These are phyloP conservation scores for Exaiptasia diaphana DNA, from an alignment of 64 coral and sea anemone genomes.

Conservation along the genomic window DNA sequence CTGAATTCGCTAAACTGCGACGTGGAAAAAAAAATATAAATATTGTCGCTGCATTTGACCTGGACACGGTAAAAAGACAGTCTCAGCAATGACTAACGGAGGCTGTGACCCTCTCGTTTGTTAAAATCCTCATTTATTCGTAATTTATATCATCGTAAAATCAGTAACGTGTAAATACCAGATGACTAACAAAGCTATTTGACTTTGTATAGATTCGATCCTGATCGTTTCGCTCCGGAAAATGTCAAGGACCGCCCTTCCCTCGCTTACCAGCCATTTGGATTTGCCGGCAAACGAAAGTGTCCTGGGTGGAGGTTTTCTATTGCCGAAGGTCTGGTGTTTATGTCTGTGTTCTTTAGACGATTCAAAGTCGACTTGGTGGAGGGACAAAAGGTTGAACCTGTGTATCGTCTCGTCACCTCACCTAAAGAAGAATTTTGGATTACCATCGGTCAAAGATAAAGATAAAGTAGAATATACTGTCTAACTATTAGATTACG, in stretches of 20 bases:
- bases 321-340: conserved; percentile 70
- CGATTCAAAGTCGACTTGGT: conserved; percentile 87
- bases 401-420: conserved; percentile 69
- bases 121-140: too few relatives aligned
- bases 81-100: too few relatives aligned
- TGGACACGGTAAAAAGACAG: too few relatives aligned
- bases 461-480: too few relatives aligned
- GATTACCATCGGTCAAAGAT: conserved; percentile 79
- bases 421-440: conserved; percentile 85
- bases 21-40: too few relatives aligned
- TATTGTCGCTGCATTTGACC: too few relatives aligned
- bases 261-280: conserved; percentile 81
- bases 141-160: too few relatives aligned
- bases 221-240: conserved; percentile 80
- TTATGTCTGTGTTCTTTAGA: conserved; percentile 75
- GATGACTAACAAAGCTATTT: too few relatives aligned
- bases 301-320: conserved; percentile 90
- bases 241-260: conserved; percentile 66
- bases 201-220: conserved; percentile 79
- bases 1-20: too few relatives aligned
- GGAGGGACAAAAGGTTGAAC: conserved; percentile 76
- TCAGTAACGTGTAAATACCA: too few relatives aligned
- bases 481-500: too few relatives aligned
- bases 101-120: too few relatives aligned
- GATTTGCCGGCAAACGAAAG: conserved; percentile 93